A percentile compares a stretch with the other conserved stretches of the same genome.
Conservation (phyloP, 2,113 vertebrate species). For the Pedionomus torquatus region DNA sequence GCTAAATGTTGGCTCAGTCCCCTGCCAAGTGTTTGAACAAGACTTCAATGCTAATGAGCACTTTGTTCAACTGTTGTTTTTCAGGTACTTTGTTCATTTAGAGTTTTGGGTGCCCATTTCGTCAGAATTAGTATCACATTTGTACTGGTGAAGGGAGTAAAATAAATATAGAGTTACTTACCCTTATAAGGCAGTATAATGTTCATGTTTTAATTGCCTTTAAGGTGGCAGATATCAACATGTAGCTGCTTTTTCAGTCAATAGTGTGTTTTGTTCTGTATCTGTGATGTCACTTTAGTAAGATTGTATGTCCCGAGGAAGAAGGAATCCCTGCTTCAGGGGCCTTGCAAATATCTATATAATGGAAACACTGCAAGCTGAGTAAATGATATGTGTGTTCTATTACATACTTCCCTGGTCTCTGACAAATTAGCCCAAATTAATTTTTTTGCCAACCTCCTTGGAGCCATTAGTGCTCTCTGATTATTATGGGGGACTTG, state of each 20-base stretch:
- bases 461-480: neutral
- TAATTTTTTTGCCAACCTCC: neutral
- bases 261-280: neutral
- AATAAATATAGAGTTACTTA: neutral
- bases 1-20: conserved; percentile 27
- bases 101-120: conserved; percentile 4
- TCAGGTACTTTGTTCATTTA: conserved; percentile 31
- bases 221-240: neutral
- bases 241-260: neutral
- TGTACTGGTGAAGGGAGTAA: neutral
- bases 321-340: neutral
- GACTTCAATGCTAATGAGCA: conserved; percentile 51
- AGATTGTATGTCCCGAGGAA: neutral
- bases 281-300: neutral
- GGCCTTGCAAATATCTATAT: neutral
- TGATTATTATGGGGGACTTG: neutral
- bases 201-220: neutral
- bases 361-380: fast-evolving
- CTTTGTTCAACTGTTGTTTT: conserved; percentile 56
- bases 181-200: neutral
- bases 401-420: neutral
- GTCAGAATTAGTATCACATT: conserved; percentile 24
- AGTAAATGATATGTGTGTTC: fast-evolving
- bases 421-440: conserved; percentile 7
- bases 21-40: conserved; percentile 44